Base-by-base conservation (phyloP, 2,888 invertebrate species). In the Crossocerus cetratus region DNA sequence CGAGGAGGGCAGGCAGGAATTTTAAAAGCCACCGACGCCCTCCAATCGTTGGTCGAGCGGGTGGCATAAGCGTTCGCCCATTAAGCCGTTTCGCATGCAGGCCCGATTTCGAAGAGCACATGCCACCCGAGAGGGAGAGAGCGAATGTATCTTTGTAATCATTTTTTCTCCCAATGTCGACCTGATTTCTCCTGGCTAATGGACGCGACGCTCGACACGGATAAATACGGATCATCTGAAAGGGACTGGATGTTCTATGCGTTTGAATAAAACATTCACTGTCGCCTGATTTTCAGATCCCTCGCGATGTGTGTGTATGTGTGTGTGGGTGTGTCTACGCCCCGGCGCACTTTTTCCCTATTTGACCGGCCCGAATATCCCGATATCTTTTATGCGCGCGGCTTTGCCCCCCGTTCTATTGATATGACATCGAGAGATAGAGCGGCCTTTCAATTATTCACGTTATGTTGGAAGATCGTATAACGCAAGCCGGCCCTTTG, bases 11-110 rank as follows among this genome's bases (percentile, higher is more conserved):
- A 54, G 60, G 70, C 49, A 65, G 49, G 16, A 59, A 72, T 66
- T 72, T 65, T 64, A 63, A 77, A 70, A 72, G 65, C 59, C 54
- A 22, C 69, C 53, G 11, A 4, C 32, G 8, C 65, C 53, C 62
- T 18, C 58, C 62, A 42, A 63, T 60, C 60, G 60, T 70, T 65
- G 54, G 63, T 32, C 44, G 49, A 49, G 49, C 49, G 64, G 67
- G 64, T 67, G 57, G 22, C 53, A 57, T 42, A 68, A 55, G 23
- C 59, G 72, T 43, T 45, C 2, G 32, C 18, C 66, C 70, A 63
- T 73, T 73, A 73, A 60, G 63, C 62, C 66, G 55, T 70, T 70
- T 59, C 43, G 13, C 4, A 20, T 32, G 13, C 11, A 13, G 20
- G 22, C 21, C 20, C n/a, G 44, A 32, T 16, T 43, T 32, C 8